Base-by-base conservation (phyloP, 2,113 vertebrate genomes). In the Jacana jacana region DNA sequence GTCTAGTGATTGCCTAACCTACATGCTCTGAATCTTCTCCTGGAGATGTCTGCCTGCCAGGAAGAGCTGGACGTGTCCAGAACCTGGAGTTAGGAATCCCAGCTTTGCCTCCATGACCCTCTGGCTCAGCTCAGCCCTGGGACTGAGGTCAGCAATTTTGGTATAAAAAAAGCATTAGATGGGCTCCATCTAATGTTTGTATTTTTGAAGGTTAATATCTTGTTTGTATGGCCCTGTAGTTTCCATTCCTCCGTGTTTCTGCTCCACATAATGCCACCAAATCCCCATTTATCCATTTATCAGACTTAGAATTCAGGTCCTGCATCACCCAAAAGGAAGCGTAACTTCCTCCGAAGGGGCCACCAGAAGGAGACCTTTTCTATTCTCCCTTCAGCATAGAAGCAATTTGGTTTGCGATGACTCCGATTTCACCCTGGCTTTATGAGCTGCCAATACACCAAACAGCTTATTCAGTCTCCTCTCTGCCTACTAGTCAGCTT, bases 181-280 rank as follows among this genome's bases (percentile, higher is more conserved):
- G 9, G 24, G 10, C 10, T 66, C 13, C 0, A 0, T 16, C 16
- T 31, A 16, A 16, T 61, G 7, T 28, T 46, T 11, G n/a, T 31
- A 33, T 33, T 24, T 33, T 87, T 68, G 33, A 85, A 55, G 6
- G 18, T 28, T 37, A 31, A 25, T 6, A 3, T 68, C 42, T 46
- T 27, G 3, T 57, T 3, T 4, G 8, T 23, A 16, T 19, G 35
- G 28, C 13, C 33, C 87, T 51, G 30, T 64, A 71, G 3, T 6
- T 23, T 33, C 23, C 10, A 33, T 40, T 89, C 13, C 9, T 42
- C 37, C 4, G 0, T 72, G 24, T 40, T 76, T 64, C 28, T 80
- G n/a, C 69, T 15, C 24, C 39, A 72, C 24, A 69, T 1, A 37
- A 28, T 23, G 9, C 7, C 27, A 39, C 17, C 33, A 71, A 55